Conservation (phyloP, 2,888 invertebrate species). For the Lacanobia wlatinum region DNA sequence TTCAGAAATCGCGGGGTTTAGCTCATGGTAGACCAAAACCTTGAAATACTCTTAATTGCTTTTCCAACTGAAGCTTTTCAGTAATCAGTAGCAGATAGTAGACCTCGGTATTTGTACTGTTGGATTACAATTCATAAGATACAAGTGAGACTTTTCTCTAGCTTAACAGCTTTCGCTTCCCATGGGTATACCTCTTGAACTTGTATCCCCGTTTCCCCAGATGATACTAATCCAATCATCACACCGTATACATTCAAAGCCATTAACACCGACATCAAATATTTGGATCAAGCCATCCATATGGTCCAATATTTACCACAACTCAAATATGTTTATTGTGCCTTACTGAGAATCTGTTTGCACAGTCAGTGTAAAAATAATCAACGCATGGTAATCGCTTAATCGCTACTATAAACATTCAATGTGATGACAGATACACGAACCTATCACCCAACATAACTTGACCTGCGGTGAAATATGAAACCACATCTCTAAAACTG, state of each 20-base stretch:
- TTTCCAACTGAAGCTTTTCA: no score
- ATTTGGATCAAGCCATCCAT: slow-evolving; percentile 48
- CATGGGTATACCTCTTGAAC: neutral
- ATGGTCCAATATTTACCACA: slow-evolving; percentile 46
- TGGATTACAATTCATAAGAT: neutral
- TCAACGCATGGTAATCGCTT: slow-evolving; percentile 51
- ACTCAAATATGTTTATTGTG: slow-evolving; percentile 58
- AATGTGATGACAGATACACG: slow-evolving; percentile 55
- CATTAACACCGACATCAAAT: slow-evolving; percentile 44
- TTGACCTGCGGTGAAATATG: slow-evolving; percentile 22
- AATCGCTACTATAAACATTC: slow-evolving; percentile 59
- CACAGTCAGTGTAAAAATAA: slow-evolving; percentile 58
- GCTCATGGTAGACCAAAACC: no score
- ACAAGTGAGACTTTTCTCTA: neutral
- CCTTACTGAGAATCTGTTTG: slow-evolving; percentile 46
- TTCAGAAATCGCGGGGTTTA: no score
- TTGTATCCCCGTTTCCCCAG: slow-evolving; percentile 6
- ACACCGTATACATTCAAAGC: slow-evolving; percentile 31
- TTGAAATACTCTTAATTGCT: no score
- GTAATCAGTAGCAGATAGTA: no score
- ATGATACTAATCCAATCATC: slow-evolving; percentile 32
- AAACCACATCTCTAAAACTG: neutral
- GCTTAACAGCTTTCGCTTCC: neutral
- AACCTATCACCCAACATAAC: slow-evolving; percentile 27
- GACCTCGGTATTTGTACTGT: no score